Conservation (phyloP, 2,113 vertebrate genomes). For the Jaculus jaculus region DNA sequence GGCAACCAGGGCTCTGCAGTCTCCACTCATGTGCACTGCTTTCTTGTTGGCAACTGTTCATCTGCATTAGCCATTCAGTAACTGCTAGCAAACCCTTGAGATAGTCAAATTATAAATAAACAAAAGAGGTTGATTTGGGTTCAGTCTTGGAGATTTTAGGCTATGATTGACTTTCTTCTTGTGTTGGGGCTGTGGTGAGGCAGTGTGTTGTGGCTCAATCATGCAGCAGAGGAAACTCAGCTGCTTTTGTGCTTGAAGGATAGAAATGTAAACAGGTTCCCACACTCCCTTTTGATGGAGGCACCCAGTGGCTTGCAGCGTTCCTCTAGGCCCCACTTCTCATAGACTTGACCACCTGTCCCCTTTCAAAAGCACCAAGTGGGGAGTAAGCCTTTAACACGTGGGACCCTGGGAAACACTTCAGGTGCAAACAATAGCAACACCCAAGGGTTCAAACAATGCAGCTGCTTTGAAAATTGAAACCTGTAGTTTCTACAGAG, state of each 20-base stretch:
- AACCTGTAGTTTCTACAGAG: not conserved
- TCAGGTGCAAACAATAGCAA: not conserved
- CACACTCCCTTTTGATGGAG: not conserved
- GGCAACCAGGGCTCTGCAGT: not conserved
- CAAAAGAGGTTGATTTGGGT: not conserved
- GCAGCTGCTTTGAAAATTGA: not conserved
- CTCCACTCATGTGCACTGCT: not conserved
- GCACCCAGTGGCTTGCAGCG: not conserved
- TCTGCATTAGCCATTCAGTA: not conserved
- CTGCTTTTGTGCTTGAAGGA: no score
- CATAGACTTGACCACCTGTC: not conserved
- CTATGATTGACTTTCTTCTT: not conserved
- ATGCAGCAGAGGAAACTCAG: not conserved
- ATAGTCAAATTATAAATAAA: not conserved
- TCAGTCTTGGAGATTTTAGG: not conserved
- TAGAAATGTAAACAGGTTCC: not conserved
- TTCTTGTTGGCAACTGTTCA: not conserved
- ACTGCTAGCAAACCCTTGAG: not conserved
- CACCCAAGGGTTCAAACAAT: not conserved
- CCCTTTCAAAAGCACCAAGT: not conserved
- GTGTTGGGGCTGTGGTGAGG: not conserved
- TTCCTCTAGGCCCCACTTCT: not conserved
- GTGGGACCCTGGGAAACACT: not conserved
- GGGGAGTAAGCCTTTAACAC: not conserved
- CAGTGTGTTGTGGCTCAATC: no score